Base-by-base conservation (phyloP, 2,797 vertebrate species). In the Babyrousa celebensis region DNA sequence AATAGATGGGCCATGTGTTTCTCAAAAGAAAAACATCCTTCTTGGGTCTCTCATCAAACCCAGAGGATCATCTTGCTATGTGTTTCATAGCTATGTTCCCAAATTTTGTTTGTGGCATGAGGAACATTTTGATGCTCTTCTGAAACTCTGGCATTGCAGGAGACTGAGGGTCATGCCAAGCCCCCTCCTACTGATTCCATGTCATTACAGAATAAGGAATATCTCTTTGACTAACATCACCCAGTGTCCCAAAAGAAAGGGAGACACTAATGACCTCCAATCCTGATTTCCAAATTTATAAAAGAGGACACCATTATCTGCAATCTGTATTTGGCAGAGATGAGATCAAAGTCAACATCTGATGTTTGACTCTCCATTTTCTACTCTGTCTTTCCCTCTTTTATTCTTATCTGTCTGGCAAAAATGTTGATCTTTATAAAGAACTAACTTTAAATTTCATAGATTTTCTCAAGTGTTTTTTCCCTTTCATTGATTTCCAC, bases 391-490 rank as follows among this genome's bases (percentile, higher is more conserved):
- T 72, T 54, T 48, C 2, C 17, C 12, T 29, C 60, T 90, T 77
- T 78, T 32, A 6, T 83, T 84, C 18, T 68, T 63, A 23, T 68
- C 23, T 62, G 48, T 90, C 52, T 78, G 77, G 20, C 21, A 67
- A 88, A 88, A 85, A 72, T 91, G 74, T n/a, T 48, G 83, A 27
- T 85, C 17, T 54, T 91, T 92, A 70, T 52, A 67, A 79, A 95
- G 56, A 74, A 77, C 18, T 82, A 68, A 82, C 29, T 36, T 93
- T 91, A 70, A 40, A 17, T 83, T 68, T 90, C 43, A 96, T 94
- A 71, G 85, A 94, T 94, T 95, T 96, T 79, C 68, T 82, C 56
- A 82, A 60, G 92, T 92, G 36, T 23, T 88, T 91, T 92, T 91
- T 71, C 70, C 94, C 43, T 96, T 93, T 80, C 15, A 29, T 83